Percentiles rank a stretch among this genome's conserved stretches.
phyloP scores from a whole-genome alignment of 2,797 vertebrate species.

The Chaunax sp. region DNA sequence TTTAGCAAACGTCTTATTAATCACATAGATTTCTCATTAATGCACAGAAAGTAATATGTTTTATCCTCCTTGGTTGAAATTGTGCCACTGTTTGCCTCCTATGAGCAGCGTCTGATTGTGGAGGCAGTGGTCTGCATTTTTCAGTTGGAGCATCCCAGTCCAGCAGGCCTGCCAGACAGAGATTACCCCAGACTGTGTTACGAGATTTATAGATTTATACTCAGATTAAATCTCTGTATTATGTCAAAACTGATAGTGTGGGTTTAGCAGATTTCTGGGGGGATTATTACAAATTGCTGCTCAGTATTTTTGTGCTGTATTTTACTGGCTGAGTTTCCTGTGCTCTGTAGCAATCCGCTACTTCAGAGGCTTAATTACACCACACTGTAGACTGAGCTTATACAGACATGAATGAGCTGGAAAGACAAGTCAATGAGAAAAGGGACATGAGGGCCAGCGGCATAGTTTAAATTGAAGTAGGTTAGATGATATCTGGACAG shows the following conservation, averaged over 20 bases:
- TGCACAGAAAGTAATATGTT: constrained; percentile 6
- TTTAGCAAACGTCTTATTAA: constrained; percentile 43
- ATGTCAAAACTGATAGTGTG: constrained; percentile 80
- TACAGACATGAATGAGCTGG: constrained; percentile 67
- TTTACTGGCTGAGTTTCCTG: constrained; percentile 64
- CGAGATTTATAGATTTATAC: constrained; percentile 82
- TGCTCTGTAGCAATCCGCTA: constrained; percentile 67
- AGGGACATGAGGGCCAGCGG: constrained; percentile 48
- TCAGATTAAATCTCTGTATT: constrained; percentile 79
- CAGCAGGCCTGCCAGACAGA: constrained; percentile 67
- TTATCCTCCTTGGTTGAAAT: constrained; percentile 43
- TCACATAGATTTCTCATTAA: constrained; percentile 26
- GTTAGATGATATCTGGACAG: constrained; percentile 43
- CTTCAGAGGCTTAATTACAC: constrained; percentile 81
- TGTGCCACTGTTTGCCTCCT: constrained; percentile 52
- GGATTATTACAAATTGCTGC: constrained; percentile 80
- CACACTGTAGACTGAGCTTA: constrained; percentile 64
- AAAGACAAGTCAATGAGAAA: constrained; percentile 72
- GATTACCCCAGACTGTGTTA: constrained; percentile 72
- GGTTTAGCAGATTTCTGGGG: constrained; percentile 77
- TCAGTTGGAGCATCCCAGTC: constrained; percentile 52
- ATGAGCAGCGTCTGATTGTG: too few relatives aligned
- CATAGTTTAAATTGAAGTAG: constrained; percentile 53
- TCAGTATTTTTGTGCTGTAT: constrained; percentile 68
- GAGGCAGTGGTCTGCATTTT: constrained; percentile 53